Evolutionary conservation across 2,888 invertebrate species (phyloP), one percentile per base, ranked within the genome.

Genomic region (Aphidius colemani): DNA sequence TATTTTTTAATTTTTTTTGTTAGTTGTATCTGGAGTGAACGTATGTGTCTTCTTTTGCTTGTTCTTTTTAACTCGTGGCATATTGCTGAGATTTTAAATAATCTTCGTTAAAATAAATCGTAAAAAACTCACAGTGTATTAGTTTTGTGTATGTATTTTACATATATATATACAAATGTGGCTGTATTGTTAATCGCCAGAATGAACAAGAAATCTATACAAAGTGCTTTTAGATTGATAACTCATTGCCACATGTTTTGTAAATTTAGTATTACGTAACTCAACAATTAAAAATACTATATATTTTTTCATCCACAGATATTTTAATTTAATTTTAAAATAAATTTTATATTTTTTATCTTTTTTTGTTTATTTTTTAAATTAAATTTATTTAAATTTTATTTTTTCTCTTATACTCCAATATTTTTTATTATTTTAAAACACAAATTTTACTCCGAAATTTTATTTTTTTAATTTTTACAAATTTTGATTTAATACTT

Each of bases 241-340:
- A 65, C 65, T n/a, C 41, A 56, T 41, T 39, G 60, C 65, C 65
- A 60, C 59, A 62, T 65, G 66, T 65, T 67, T 68, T 65, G 56
- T 61, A 53, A 56, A 66, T 66, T 61, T 11, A 10, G 7, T 46
- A 40, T 57, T 45, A 57, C 57, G 57, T 46, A 45, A 57, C 41
- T n/a, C 40, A 53, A 45, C 10, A 30, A 30, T 30, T 30, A 30
- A 30, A 30, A 30, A 30, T 3, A 30, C 30, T 30, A 30, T 30
- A 30, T 30, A 5, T 30, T 30, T 30, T 30, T 30, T 30, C 1
- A 30, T 5, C 30, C 30, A 30, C 30, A 30, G 30, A 30, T 30
- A 30, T 30, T 30, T 30, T 30, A 30, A 30, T 30, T 49, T 49
- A 30, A 56, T 55, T 18, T 10, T 11, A 43, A 13, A 44, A 55